phyloP scores from a whole-genome alignment of 2,888 invertebrate genomes.

The Latrodectus hesperus region DNA sequence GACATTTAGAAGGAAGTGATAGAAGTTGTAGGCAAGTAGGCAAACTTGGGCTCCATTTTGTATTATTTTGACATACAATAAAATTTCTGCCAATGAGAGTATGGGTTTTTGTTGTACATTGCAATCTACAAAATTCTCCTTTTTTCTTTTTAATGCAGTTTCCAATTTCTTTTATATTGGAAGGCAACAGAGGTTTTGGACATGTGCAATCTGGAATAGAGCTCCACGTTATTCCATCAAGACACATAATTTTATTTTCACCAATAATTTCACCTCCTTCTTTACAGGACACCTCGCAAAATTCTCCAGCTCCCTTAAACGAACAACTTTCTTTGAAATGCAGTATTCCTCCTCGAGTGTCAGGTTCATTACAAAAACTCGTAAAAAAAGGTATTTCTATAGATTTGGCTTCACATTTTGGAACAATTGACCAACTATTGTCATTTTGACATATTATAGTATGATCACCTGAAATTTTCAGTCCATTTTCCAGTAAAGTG shows the following conservation, averaged over 20 bases:
- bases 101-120: background rate
- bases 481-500: background rate
- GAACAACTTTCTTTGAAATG: background rate
- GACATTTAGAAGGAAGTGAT: background rate
- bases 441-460: background rate
- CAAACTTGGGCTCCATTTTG: background rate
- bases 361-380: background rate
- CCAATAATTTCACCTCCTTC: background rate
- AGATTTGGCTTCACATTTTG: background rate
- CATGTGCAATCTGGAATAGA: constrained; percentile 1
- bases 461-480: too few species aligned
- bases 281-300: constrained; percentile 5
- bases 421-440: background rate
- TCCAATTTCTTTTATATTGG: background rate
- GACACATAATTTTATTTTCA: background rate
- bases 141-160: background rate
- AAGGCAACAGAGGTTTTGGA: background rate
- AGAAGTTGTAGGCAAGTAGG: background rate
- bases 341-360: background rate
- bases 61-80: constrained; percentile 13
- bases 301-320: background rate
- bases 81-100: background rate
- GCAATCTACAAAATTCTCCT: background rate
- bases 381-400: too few species aligned
- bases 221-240: background rate